Evolutionary conservation across 2,797 vertebrate genomes (phyloP), one percentile per base, ranked within the genome.

Genomic region (Gadopsis bispinosus): DNA sequence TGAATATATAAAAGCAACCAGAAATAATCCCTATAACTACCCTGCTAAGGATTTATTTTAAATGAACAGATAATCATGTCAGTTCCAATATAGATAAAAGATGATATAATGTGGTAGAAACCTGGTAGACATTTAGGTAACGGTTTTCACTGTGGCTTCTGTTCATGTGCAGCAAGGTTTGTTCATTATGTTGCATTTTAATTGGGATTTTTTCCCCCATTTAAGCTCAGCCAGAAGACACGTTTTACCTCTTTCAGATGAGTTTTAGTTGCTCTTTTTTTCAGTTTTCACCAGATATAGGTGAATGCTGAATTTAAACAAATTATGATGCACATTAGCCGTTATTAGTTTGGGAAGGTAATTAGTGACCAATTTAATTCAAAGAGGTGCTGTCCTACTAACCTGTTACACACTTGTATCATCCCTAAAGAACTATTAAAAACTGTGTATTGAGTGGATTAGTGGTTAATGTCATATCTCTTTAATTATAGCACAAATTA

Each of bases 1-100:
- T 41, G 58, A 77, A 75, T 43, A 76, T 53, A 10, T 56, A 47
- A 33, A 10, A 35, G 22, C 39, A 54, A 58, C 33, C 9, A n/a
- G 43, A 51, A 64, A 58, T 78, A 78, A 72, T 72, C 22, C 37
- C 16, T 11, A 39, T 39, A 56, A 39, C 47, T n/a, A 37, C 20
- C 35, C 45, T 62, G 31, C 11, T 53, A 43, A 43, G 37, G 45
- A 8, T 47, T 47, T 43, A 19, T 47, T 19, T 54, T 75, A 78
- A 80, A 75, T 83, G 71, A 84, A 73, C 55, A 67, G 53, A 83
- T 72, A 78, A 64, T 58, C 31, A 51, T 62, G 77, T 72, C 55
- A 79, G 10, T 22, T 75, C n/a, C 69, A 45, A 68, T 37, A 45
- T 20, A 59, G 56, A 73, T 69, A 71, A 56, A 61, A 10, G 6